Base-by-base conservation (phyloP, 2,797 vertebrate species). In the Thaleichthys pacificus region DNA sequence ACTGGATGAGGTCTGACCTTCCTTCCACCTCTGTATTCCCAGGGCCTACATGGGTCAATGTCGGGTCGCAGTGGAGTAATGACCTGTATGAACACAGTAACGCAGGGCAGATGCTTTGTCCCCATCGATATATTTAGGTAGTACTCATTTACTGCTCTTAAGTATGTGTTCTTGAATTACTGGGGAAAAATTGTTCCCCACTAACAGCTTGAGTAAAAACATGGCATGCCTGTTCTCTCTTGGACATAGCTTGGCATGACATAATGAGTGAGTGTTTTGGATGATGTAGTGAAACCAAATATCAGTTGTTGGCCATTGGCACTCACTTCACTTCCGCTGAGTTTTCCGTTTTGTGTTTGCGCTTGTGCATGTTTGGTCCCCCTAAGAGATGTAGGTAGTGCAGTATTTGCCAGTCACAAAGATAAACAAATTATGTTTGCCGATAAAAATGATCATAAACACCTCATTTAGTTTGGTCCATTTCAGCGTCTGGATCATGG, bases 201-300 rank as follows among this genome's bases (percentile, higher is more conserved):
- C 78, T 68, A 72, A 80, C 73, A 84, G 72, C 66, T 75, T 84
- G 77, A 87, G 71, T 76, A 5, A 82, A 86, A 82, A 70, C 81
- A 83, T 74, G 83, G 79, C 86, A 82, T 66, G 85, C 83, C 65
- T 83, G 76, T 76, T 87, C 81, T 85, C 81, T 76, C 30, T 22
- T 78, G 82, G 76, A 85, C 85, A 88, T 26, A 57, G 69, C 73
- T 80, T 62, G 73, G 84, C 81, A 85, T 88, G 83, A 92, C 88
- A 87, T 89, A 83, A 84, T 87, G 83, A 87, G 78, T 72, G 82
- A 82, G 76, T 77, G 84, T 86, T 86, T 87, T 78, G 84, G 84
- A 88, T 84, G 82, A 89, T 84, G 87, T 80, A 77, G 79, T 85
- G 85, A 89, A 90, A 91, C 80, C 22, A 54, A 87, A 91, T 87